Conservation (phyloP, 2,113 vertebrate genomes). For the Cryptomyrus ogoouensis region DNA sequence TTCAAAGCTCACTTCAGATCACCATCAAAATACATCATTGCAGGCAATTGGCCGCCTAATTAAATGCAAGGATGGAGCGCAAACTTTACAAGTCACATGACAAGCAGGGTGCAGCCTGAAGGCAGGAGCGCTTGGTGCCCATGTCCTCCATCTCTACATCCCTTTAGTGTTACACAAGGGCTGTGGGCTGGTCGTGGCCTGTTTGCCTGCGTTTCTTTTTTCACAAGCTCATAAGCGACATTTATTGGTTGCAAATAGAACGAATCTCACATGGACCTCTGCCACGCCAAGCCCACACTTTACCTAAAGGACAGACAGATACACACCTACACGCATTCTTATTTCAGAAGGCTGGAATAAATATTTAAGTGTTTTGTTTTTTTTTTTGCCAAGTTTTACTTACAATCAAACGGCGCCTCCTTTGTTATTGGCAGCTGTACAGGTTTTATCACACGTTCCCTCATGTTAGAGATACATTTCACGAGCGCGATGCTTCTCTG, state of each 20-base stretch:
- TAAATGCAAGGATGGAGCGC: slow-evolving; percentile 31
- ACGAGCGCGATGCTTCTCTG: not conserved
- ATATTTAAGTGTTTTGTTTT: not conserved
- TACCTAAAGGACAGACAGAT: slow-evolving; percentile 3
- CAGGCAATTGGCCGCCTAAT: slow-evolving; percentile 38
- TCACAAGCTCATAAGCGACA: not conserved
- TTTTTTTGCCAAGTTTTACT: not conserved
- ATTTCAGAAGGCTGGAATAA: not conserved
- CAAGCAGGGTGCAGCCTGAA: not conserved
- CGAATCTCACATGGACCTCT: not conserved
- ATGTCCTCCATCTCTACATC: not conserved
- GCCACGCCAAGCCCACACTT: not conserved
- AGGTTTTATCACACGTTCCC: not conserved
- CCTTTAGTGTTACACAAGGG: not conserved
- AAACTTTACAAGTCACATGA: not conserved
- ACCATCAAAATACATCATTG: slow-evolving; percentile 35
- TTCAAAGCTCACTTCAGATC: slow-evolving; percentile 35
- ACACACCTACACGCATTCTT: slow-evolving; percentile 6
- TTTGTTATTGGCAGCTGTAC: not conserved
- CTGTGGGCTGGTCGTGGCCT: not conserved
- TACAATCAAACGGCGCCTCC: not conserved
- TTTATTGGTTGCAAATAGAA: not conserved
- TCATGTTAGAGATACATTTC: not conserved
- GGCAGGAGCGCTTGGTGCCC: not conserved
- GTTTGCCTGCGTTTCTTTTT: not conserved